Evolutionary conservation across 1,140 invertebrate species (phyloP).

Genomic region (Zaprionus africanus): DNA sequence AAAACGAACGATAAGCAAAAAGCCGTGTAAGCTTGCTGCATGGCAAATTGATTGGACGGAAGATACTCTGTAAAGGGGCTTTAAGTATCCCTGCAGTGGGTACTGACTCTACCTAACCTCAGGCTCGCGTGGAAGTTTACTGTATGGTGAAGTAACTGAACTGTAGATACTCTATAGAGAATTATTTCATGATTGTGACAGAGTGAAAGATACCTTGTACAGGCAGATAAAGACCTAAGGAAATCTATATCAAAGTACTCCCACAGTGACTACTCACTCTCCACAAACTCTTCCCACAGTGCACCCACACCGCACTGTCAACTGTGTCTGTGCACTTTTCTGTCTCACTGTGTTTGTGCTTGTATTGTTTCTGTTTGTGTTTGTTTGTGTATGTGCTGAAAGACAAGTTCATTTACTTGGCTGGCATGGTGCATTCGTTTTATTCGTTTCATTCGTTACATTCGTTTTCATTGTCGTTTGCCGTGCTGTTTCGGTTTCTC

Average conservation of each 20-base stretch:
- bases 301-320: conserved; percentile 12
- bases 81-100: too few relatives aligned
- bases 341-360: conserved; percentile 2
- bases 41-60: not conserved
- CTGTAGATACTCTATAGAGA: too few relatives aligned
- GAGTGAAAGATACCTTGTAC: too few relatives aligned
- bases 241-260: not conserved
- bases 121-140: too few relatives aligned
- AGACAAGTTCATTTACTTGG: conserved; percentile 67
- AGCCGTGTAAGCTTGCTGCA: not conserved
- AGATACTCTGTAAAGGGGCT: conserved; percentile 1
- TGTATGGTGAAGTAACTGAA: too few relatives aligned
- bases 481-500: conserved; percentile 29
- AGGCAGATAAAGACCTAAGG: too few relatives aligned
- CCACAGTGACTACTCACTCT: not conserved
- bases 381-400: conserved; percentile 28
- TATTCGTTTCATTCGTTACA: conserved; percentile 54
- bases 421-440: conserved; percentile 45
- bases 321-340: conserved; percentile 2
- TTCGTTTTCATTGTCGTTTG: conserved; percentile 59
- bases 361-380: not conserved
- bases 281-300: not conserved
- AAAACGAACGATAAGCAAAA: conserved; percentile 8
- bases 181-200: too few relatives aligned
- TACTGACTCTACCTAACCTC: too few relatives aligned